phyloP scores from a whole-genome alignment of 2,113 vertebrate species.

The Gnathonemus echidnorhynchus region DNA sequence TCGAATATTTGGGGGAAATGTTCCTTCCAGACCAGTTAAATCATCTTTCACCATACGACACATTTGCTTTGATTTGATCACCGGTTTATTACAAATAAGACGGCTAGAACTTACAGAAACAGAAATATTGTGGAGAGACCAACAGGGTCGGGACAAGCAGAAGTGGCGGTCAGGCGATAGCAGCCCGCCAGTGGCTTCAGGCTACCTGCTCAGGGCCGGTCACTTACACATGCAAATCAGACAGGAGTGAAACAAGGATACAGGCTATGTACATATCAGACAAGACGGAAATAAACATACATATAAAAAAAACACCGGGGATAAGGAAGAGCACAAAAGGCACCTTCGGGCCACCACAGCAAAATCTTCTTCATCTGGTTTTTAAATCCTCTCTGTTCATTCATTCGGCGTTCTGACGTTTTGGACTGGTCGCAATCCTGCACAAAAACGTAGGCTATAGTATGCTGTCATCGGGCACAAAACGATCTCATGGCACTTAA shows the following conservation, averaged over 20 bases:
- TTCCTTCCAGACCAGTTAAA: background rate
- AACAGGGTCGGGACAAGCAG: conserved; percentile 3
- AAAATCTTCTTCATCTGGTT: background rate
- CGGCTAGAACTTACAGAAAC: conserved; percentile 7
- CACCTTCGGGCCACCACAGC: background rate
- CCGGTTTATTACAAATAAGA: conserved; percentile 16
- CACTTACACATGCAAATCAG: conserved; percentile 1
- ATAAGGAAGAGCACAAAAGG: background rate
- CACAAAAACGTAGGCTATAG: background rate
- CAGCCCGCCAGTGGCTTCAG: background rate
- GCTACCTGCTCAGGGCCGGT: background rate
- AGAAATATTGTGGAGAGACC: background rate
- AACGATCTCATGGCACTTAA: background rate
- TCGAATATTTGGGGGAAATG: background rate
- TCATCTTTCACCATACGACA: background rate
- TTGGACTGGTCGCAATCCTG: background rate
- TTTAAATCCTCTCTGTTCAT: background rate
- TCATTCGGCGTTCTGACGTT: background rate
- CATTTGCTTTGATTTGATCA: background rate
- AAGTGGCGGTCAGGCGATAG: background rate
- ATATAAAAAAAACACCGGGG: background rate
- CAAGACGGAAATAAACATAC: background rate
- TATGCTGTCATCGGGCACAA: background rate
- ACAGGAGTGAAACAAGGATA: background rate
- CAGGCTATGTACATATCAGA: background rate